Evolutionary conservation across 2,888 invertebrate genomes (phyloP).

Genomic region (Dasysyrphus tricinctus): DNA sequence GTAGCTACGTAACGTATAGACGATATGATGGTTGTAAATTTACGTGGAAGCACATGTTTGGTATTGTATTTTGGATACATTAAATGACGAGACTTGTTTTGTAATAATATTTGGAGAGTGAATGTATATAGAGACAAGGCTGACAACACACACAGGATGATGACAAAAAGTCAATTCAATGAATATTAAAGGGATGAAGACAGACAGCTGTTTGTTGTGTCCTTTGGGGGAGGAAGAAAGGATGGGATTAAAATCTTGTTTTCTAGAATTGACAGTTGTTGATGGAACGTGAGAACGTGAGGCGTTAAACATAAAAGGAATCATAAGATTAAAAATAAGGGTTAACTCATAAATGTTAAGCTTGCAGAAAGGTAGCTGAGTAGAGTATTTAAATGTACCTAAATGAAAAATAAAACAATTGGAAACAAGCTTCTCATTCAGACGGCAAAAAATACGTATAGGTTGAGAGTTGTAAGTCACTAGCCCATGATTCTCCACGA

Average conservation of each 20-base stretch:
- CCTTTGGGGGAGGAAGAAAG: not conserved
- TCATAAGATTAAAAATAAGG: not conserved
- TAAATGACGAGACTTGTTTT: constrained; percentile 45
- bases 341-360: not conserved
- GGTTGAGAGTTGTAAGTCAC: too few species aligned
- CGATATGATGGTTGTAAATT: constrained; percentile 46
- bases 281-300: not conserved
- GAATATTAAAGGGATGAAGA: constrained; percentile 33
- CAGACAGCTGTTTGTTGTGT: constrained; percentile 23
- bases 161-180: constrained; percentile 31
- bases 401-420: too few species aligned
- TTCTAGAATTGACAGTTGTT: constrained; percentile 1
- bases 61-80: constrained; percentile 51
- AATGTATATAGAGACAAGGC: not conserved
- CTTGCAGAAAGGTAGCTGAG: too few species aligned
- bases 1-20: not conserved
- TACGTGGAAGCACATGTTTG: constrained; percentile 57
- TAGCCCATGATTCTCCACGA: too few species aligned
- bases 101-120: constrained; percentile 20
- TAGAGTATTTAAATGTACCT: too few species aligned
- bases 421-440: too few species aligned
- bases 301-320: not conserved
- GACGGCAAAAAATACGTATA: too few species aligned
- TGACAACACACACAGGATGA: not conserved
- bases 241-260: constrained; percentile 9